Percentiles rank a stretch among this genome's conserved stretches.
Evolutionary conservation across 2,113 vertebrate species (phyloP).

Genomic region (Suricata suricatta): DNA sequence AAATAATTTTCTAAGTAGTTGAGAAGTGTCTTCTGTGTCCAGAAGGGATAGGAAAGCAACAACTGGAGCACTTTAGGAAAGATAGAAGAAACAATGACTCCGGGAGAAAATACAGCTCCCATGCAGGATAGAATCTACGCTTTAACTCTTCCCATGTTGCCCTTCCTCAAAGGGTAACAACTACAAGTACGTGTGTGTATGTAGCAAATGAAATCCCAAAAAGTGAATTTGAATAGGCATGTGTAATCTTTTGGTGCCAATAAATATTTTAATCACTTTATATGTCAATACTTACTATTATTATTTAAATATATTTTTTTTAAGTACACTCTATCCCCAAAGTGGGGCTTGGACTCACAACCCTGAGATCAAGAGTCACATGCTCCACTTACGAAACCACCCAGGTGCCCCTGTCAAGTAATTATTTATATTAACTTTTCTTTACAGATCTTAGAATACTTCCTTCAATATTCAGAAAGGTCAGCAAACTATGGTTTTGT

Average conservation of each 20-base stretch:
- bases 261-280: not conserved
- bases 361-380: not conserved
- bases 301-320: not conserved
- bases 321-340: not conserved
- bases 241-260: not conserved
- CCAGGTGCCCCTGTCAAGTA: not conserved
- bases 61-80: conserved; percentile 13
- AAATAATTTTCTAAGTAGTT: not conserved
- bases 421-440: not conserved
- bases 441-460: conserved; percentile 5
- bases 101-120: not conserved
- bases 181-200: not conserved
- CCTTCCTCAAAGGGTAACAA: not conserved
- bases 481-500: not conserved
- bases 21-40: not conserved
- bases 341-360: not conserved
- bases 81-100: not conserved
- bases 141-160: not conserved
- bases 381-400: not conserved
- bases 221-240: not conserved
- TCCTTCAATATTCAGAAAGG: conserved; percentile 28
- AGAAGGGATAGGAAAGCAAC: not conserved
- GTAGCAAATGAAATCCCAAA: not conserved
- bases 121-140: not conserved
- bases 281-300: not conserved